phyloP scores from a whole-genome alignment of 2,113 vertebrate genomes.

The Tachycineta bicolor region DNA sequence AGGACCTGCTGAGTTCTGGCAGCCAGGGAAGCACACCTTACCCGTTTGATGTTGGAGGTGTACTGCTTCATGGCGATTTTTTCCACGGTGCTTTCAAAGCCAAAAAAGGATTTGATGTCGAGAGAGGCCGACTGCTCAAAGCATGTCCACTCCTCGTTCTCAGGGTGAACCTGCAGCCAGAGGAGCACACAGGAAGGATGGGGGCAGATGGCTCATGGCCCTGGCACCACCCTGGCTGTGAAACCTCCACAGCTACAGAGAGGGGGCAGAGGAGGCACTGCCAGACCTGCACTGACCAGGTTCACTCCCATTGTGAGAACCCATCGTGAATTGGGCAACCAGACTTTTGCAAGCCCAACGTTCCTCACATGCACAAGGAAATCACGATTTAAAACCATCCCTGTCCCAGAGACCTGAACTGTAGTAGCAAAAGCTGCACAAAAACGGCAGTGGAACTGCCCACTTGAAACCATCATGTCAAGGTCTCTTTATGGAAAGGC shows the following conservation, averaged over 20 bases:
- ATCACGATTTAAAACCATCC: neutral
- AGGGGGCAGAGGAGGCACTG: neutral
- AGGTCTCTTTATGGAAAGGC: neutral
- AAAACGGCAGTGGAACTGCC: neutral
- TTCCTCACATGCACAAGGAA: neutral
- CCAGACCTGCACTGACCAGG: neutral
- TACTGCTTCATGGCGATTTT: slow-evolving; percentile 89
- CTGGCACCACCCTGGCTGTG: neutral
- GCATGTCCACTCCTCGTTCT: slow-evolving; percentile 87
- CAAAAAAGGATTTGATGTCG: slow-evolving; percentile 85
- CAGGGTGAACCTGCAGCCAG: slow-evolving; percentile 81
- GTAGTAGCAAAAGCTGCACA: neutral
- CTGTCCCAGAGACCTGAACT: neutral
- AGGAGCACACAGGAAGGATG: neutral
- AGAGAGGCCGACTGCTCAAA: slow-evolving; percentile 86
- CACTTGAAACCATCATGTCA: neutral
- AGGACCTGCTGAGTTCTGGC: neutral
- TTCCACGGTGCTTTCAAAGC: slow-evolving; percentile 84
- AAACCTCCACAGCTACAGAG: neutral
- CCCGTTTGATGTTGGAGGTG: slow-evolving; percentile 81
- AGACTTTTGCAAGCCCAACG: neutral
- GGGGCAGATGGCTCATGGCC: rapidly evolving
- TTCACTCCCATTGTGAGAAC: neutral
- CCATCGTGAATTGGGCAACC: rapidly evolving
- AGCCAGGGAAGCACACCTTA: slow-evolving; percentile 27